Base-by-base conservation (phyloP, 1,140 invertebrate species). In the Drosophila bocki region DNA sequence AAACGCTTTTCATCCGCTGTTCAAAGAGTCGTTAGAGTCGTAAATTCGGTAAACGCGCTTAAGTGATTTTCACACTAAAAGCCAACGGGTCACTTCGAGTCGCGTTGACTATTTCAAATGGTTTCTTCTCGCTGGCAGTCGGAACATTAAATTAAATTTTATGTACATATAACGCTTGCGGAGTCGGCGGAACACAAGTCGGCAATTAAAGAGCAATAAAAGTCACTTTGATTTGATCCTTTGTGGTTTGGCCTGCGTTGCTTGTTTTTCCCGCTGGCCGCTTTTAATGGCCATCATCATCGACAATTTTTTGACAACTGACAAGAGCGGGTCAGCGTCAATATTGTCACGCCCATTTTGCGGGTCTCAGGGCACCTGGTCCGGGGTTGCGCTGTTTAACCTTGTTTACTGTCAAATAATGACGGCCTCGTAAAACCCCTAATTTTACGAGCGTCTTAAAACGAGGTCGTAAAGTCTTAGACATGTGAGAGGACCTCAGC, bases 1-100 rank as follows among this genome's bases (percentile, higher is more conserved):
- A 82, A 78, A 82, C 45, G 75, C 32, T 50, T 57, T 37, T 51
- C 51, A 78, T 72, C 57, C 35, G 35, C 59, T 35, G 51, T 37
- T 61, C 65, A 13, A 53, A 58, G 35, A 51, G 37, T 70, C 77
- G 77, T 81, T 81, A 63, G 75, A 75, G 82, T 85, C 82, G 82
- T 85, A 85, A 85, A 85, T 85, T 75, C 53, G 65, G 75, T 82
- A 86, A 85, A 87, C 82, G 83, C 78, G 75, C 82, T 86, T 85
- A 85, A 85, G 82, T 85, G 82, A 86, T 85, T 85, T 85, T 75
- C 83, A 82, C 83, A 85, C 82, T 86, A 86, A 85, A 85, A 85
- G 60, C 82, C 82, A 85, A 80, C 78, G 82, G 82, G 82, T 85
- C 82, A 62, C 75, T 82, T 33, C 17, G 39, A 33, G 39, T 42